Evolutionary conservation across 2,888 invertebrate genomes (phyloP).

Genomic region (Alsophila aescularia): DNA sequence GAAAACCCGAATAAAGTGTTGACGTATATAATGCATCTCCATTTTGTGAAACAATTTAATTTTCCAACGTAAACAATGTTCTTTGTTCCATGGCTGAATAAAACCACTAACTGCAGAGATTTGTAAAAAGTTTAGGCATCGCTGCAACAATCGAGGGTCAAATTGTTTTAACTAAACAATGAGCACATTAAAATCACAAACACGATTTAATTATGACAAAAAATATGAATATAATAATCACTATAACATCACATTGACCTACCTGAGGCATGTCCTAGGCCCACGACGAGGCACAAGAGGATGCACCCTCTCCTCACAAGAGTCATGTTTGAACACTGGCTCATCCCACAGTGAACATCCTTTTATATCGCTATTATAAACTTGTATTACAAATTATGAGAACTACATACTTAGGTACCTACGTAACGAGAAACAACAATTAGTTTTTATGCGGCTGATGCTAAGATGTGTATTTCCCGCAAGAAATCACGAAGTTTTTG

Average conservation of each 20-base stretch:
- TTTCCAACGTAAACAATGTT: not conserved
- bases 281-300: constrained; percentile 48
- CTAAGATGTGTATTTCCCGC: constrained; percentile 33
- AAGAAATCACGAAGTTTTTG: constrained; percentile 39
- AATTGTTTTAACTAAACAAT: not conserved
- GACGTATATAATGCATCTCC: not conserved
- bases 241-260: constrained; percentile 27
- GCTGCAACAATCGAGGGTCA: not conserved
- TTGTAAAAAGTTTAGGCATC: not conserved
- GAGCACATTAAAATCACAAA: constrained; percentile 5
- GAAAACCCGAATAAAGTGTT: not conserved
- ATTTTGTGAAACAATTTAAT: not conserved
- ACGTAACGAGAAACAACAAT: constrained; percentile 61
- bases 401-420: constrained; percentile 46
- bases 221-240: not conserved
- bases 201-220: constrained; percentile 1
- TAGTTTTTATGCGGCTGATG: constrained; percentile 38
- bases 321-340: constrained; percentile 62
- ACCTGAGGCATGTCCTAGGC: constrained; percentile 55
- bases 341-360: constrained; percentile 52
- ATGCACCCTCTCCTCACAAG: constrained; percentile 53
- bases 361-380: constrained; percentile 70
- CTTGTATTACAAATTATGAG: constrained; percentile 58
- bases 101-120: not conserved
- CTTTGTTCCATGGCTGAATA: not conserved